Evolutionary conservation across 2,797 vertebrate genomes (phyloP), one percentile per base, ranked within the genome.

Genomic region (Rhabdophis nuchalis): DNA sequence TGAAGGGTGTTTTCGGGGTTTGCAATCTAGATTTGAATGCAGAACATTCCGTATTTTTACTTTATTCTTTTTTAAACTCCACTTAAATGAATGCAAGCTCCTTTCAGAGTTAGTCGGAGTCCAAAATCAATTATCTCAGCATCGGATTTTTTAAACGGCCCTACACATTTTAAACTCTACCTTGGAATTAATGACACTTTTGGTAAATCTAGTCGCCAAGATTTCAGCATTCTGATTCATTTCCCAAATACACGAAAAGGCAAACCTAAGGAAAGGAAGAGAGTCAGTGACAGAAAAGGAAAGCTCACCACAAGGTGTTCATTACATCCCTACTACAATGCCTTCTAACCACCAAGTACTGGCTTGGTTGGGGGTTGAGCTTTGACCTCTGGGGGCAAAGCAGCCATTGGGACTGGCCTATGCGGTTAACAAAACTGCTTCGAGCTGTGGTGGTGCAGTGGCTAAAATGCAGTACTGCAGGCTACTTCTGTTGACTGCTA

Each of bases 241-340:
- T 97, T 99, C 99, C 99, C 99, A 99, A 97, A 99, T 99, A 95
- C 99, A 99, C 0, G 99, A 99, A 98, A 99, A 99, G 16, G 99
- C 98, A 95, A 99, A 94, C 95, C 99, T 99, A 89, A 50, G 23
- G 82, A 13, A 94, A 25, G 50, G 13, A 91, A 58, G 41, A 90
- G 88, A 11, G 5, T 32, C 53, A 72, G 61, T 54, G 36, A 90
- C 82, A 53, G 60, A 85, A 86, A 16, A 68, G 18, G 20, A 20
- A 57, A 87, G 27, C 16, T 32, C 57, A 92, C 50, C 86, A 64
- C 7, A 87, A 88, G 11, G 46, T 61, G 16, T 32, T 27, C 7
- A 5, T 41, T 8, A 2, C 18, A 8, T 54, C 54, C 10, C 41
- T 10, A 32, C 20, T 1, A 58, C 11, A 27, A 4, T 9, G 32